These are phyloP conservation scores for Nipponacmea schrenckii DNA, from an alignment of 2,888 invertebrate genomes.

Conservation along the genomic window DNA sequence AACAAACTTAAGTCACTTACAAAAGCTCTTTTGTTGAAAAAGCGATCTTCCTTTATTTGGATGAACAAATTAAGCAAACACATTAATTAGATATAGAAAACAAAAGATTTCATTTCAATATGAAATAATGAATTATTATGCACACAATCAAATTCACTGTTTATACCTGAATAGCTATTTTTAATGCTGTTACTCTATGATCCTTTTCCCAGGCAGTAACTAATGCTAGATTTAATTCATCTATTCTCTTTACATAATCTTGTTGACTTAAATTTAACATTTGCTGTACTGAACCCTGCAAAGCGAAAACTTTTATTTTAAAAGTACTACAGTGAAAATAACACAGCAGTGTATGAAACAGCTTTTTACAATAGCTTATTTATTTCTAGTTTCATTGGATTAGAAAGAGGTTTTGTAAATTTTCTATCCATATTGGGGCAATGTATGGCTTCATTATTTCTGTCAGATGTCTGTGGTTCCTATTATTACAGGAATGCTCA, in stretches of 20 bases:
- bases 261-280: conserved; percentile 91
- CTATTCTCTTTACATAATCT: conserved; percentile 88
- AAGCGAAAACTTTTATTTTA: no score
- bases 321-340: no score
- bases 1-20: no score
- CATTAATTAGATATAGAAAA: no score
- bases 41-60: no score
- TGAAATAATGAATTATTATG: not conserved
- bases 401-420: not conserved
- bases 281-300: conserved; percentile 76
- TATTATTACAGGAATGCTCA: no score
- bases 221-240: conserved; percentile 90
- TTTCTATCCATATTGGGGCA: not conserved
- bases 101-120: not conserved
- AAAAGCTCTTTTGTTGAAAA: no score
- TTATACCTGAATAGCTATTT: conserved; percentile 87
- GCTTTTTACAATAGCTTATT: no score
- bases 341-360: no score
- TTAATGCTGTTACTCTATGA: conserved; percentile 88
- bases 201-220: conserved; percentile 93
- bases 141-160: not conserved
- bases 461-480: no score
- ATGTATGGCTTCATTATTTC: not conserved
- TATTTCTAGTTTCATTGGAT: no score
- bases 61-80: no score